These are phyloP conservation scores for Seriola quinqueradiata DNA, from an alignment of 2,113 vertebrate species.

Conservation along the genomic window DNA sequence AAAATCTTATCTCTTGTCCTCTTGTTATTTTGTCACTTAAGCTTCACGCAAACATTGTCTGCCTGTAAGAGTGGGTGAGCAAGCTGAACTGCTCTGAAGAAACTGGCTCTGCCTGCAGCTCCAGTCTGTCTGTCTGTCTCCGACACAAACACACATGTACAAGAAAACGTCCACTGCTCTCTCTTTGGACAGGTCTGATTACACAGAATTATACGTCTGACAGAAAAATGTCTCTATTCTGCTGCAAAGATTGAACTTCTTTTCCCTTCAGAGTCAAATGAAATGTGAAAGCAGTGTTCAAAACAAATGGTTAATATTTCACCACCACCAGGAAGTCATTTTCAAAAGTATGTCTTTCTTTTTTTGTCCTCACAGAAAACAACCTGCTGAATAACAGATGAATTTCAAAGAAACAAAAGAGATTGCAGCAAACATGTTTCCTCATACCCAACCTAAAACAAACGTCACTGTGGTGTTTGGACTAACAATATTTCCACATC, in stretches of 20 bases:
- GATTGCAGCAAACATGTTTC: background rate
- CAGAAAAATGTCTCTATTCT: background rate
- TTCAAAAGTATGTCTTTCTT: conserved; percentile 16
- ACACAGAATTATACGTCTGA: conserved; percentile 4
- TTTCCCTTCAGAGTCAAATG: background rate
- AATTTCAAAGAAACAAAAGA: conserved; percentile 25
- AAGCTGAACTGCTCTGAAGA: conserved; percentile 51
- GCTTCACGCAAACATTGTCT: conserved; percentile 33
- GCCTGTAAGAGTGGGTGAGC: conserved; percentile 54
- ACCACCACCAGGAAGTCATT: conserved; percentile 59
- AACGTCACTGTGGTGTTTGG: background rate
- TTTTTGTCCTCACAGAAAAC: conserved; percentile 3
- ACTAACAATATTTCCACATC: too few species aligned
- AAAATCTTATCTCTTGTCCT: conserved; percentile 29
- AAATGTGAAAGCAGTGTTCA: conserved; percentile 14
- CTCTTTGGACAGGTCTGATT: conserved; percentile 1
- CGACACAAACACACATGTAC: background rate
- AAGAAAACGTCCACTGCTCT: background rate
- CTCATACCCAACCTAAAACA: background rate
- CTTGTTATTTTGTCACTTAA: conserved; percentile 40
- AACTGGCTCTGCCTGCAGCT: conserved; percentile 74
- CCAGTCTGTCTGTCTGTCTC: conserved; percentile 53
- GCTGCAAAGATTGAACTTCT: background rate
- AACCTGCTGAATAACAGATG: background rate
- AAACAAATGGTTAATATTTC: conserved; percentile 70